Base-by-base conservation (phyloP, 1,140 invertebrate genomes). In the Bombus balteatus region DNA sequence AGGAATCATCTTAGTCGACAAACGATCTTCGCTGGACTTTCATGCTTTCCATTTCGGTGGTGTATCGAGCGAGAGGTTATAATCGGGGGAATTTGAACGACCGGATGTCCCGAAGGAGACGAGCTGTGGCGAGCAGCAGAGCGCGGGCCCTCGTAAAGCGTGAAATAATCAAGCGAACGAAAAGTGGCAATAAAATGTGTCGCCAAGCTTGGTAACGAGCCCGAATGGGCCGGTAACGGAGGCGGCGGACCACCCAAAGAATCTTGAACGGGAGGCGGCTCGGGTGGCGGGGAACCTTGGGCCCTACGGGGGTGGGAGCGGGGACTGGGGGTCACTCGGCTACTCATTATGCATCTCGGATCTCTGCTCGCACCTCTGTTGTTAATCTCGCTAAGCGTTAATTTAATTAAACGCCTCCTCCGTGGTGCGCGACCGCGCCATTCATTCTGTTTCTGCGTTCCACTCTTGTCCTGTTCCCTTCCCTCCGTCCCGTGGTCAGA, bases 301-400 rank as follows among this genome's bases (percentile, higher is more conserved):
- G 73, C 4, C 57, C 88, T 82, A 59, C 39, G 65, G 34, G 66
- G 71, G 37, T 59, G 3, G 59, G 43, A n/a, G 68, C 75, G 68
- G 86, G 84, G 18, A 13, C 28, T 13, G 59, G 85, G 89, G 90
- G 90, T 90, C 91, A 92, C 84, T 90, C 85, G 68, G 87, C 90
- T 88, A 92, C 93, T 95, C 94, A 95, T 95, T 95, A 95, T 95
- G 95, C 94, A 95, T 95, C 94, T 95, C 91, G 90, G 92, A 95
- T 95, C 94, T 95, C 93, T 92, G 88, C 94, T 95, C 94, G 92
- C 95, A 94, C 94, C 94, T 95, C 91, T 91, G 94, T 95, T 93
- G 94, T 95, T 95, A 94, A 95, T 95, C 94, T 94, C 92, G 90
- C 92, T 94, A 94, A 95, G 94, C 94, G 94, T 95, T 95, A 94